Evolutionary conservation across 2,113 vertebrate species (phyloP).

Genomic region (Halichoerus grypus): DNA sequence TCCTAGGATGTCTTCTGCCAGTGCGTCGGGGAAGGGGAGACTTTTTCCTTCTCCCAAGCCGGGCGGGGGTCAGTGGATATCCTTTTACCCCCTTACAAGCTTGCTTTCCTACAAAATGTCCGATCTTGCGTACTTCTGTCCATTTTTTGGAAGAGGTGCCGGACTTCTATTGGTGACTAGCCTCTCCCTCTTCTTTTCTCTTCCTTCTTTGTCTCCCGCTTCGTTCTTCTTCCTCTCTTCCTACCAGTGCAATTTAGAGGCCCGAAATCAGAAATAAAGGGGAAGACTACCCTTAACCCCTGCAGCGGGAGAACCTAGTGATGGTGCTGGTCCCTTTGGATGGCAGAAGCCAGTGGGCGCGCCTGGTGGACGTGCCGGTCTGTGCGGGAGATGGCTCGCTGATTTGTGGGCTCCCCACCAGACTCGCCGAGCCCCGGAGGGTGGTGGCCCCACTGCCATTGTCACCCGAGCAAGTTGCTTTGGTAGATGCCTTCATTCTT

Average conservation of each 20-base stretch:
- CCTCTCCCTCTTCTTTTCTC: not conserved
- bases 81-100: not conserved
- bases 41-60: not conserved
- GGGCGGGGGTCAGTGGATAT: too few species aligned
- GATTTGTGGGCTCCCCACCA: not conserved
- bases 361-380: rapidly evolving
- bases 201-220: not conserved
- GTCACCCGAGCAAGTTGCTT: not conserved
- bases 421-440: not conserved
- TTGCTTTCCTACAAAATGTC: not conserved
- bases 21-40: not conserved
- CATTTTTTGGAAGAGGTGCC: not conserved
- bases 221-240: not conserved
- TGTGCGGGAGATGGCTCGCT: not conserved
- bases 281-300: not conserved
- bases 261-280: not conserved
- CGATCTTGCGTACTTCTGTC: not conserved
- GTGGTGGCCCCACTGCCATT: not conserved
- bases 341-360: not conserved
- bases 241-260: not conserved
- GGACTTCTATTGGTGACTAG: rapidly evolving
- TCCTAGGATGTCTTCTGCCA: not conserved
- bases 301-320: not conserved
- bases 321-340: rapidly evolving
- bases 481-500: not conserved